phyloP scores from a whole-genome alignment of 2,888 invertebrate genomes.

The Acheta domesticus region DNA sequence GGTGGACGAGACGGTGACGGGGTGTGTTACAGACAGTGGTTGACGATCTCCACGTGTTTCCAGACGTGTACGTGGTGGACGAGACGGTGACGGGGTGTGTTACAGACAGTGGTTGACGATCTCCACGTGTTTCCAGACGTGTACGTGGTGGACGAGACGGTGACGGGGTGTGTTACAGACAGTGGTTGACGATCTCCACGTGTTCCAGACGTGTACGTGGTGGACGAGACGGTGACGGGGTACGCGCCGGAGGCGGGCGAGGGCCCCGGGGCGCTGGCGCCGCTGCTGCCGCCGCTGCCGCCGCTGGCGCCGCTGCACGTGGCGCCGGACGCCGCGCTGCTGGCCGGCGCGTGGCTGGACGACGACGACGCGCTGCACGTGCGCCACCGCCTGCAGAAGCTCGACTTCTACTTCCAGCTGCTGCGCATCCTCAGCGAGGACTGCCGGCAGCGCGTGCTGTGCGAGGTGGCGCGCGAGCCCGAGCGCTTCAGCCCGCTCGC shows the following conservation, averaged over 20 bases:
- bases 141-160: constrained; percentile 23
- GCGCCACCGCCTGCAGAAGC: constrained; percentile 35
- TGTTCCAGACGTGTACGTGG: constrained; percentile 20
- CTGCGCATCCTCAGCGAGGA: constrained; percentile 42
- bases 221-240: constrained; percentile 20
- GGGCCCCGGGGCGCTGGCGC: background rate
- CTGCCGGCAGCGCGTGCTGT: constrained; percentile 42
- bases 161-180: too few species aligned
- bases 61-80: too few species aligned
- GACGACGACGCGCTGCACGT: constrained; percentile 23
- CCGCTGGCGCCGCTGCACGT: background rate
- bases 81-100: too few species aligned
- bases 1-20: too few species aligned
- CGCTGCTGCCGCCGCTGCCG: background rate
- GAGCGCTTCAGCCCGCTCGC: constrained; percentile 42
- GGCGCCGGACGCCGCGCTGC: constrained; percentile 12
- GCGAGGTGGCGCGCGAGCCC: constrained; percentile 42
- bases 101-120: too few species aligned
- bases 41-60: too few species aligned
- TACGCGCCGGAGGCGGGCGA: background rate
- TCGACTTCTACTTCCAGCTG: constrained; percentile 42
- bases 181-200: background rate
- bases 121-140: background rate
- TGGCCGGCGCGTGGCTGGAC: constrained; percentile 12
- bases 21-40: background rate